Percentiles rank a stretch among this genome's conserved stretches.
phyloP scores from a whole-genome alignment of 1,140 invertebrate species.

The Drosophila auraria region DNA sequence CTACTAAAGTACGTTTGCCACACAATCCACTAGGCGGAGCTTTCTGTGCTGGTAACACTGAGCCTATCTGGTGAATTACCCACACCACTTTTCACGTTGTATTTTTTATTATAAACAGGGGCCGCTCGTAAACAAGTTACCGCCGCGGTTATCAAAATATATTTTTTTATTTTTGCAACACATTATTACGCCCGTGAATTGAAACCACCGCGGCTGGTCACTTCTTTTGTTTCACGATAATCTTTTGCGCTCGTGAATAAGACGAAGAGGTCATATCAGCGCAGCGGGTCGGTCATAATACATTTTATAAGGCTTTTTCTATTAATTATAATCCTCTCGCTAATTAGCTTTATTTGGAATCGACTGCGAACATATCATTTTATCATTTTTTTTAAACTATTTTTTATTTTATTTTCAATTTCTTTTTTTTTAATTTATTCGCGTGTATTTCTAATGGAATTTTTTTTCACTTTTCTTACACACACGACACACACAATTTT shows the following conservation, averaged over 20 bases:
- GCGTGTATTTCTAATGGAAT: not conserved
- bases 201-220: too few relatives aligned
- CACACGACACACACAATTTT: too few relatives aligned
- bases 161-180: too few relatives aligned
- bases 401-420: too few relatives aligned
- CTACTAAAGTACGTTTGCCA: not conserved
- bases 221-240: too few relatives aligned
- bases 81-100: not conserved
- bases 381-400: too few relatives aligned
- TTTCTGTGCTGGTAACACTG: not conserved
- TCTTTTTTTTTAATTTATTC: not conserved
- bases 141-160: not conserved
- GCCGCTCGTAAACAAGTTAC: not conserved
- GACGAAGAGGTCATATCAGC: too few relatives aligned
- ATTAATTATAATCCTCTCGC: too few relatives aligned
- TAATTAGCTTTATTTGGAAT: not conserved
- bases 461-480: not conserved
- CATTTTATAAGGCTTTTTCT: too few relatives aligned
- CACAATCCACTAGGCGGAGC: not conserved
- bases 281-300: too few relatives aligned
- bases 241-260: too few relatives aligned
- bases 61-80: constrained; percentile 12
- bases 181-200: too few relatives aligned
- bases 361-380: not conserved
- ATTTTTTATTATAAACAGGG: not conserved